phyloP scores from a whole-genome alignment of 2,888 invertebrate species.

The Tetragonisca angustula region DNA sequence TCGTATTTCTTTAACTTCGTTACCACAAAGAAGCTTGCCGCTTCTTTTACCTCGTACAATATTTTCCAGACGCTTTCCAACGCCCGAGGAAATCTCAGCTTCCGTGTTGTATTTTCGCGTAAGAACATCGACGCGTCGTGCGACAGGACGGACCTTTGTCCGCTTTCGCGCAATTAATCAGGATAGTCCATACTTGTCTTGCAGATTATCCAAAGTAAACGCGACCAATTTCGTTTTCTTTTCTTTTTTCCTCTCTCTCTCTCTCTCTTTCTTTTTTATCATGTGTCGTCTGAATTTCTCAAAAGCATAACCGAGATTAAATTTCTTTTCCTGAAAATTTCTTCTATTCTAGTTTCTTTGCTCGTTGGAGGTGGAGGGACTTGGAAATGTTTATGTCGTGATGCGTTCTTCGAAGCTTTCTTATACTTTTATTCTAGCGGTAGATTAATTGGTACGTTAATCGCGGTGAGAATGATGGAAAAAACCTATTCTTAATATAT shows the following conservation, averaged over 20 bases:
- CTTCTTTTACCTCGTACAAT: conserved; percentile 37
- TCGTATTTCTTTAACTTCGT: conserved; percentile 56
- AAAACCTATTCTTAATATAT: too few relatives aligned
- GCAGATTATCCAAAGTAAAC: background rate
- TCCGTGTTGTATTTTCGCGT: conserved; percentile 22
- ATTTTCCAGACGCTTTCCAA: conserved; percentile 42
- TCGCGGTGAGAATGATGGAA: too few relatives aligned
- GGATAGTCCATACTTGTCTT: background rate
- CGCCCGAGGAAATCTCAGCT: conserved; percentile 39
- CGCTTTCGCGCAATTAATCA: conserved; percentile 29
- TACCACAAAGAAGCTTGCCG: conserved; percentile 42
- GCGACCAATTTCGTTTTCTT: background rate
- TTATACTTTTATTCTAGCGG: background rate
- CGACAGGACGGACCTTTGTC: background rate
- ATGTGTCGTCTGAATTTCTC: background rate
- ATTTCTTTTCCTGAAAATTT: background rate
- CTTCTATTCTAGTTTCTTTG: background rate
- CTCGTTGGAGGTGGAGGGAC: background rate
- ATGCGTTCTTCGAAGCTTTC: background rate
- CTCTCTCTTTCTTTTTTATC: too few relatives aligned
- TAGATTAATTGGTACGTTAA: too few relatives aligned
- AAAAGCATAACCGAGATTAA: background rate
- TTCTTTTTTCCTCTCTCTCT: too few relatives aligned
- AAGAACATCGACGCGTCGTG: background rate
- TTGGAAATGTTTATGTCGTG: background rate